Base-by-base conservation (phyloP, 2,888 invertebrate genomes). In the Temnothorax unifasciatus region DNA sequence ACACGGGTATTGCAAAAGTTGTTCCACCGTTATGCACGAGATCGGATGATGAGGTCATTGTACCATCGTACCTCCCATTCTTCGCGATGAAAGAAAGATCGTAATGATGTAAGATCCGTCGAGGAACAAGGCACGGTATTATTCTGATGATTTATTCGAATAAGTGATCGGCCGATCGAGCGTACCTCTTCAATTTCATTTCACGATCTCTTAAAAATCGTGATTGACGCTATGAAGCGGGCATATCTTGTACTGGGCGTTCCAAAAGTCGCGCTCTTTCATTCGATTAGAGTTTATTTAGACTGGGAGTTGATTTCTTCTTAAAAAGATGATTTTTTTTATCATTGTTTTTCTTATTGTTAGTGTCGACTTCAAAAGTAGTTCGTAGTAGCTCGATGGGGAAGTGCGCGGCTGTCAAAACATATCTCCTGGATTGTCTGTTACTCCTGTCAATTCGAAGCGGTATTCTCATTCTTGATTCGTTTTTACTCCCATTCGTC, bases 21-120 rank as follows among this genome's bases (percentile, higher is more conserved):
- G 18, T 38, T n/a, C 13, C 82, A 84, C 76, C 86, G 88, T 88
- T 88, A 84, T 85, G 87, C 84, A 84, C 85, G 86, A 69, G 50
- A 68, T 66, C 38, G 81, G 34, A 68, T 82, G 61, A 81, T 64
- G 74, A 71, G 89, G 91, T 90, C 89, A 71, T 88, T 91, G 90
- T 79, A 77, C 88, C 61, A 68, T 34, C 73, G 63, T 64, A 61
- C 50, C 34, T 54, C 38, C 44, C 52, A 21, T 83, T 57, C 82
- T 52, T 29, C 52, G 54, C 21, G 47, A 83, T 52, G 86, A 61
- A 83, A 82, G 86, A 44, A 84, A 85, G 86, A 86, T 89, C 84
- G 82, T 86, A 87, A 83, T 69, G 61, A 63, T 66, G 74, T 61
- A 75, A 69, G 64, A 79, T 66, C 25, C 50, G 13, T 18, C 76